Percentiles rank a stretch among this genome's conserved stretches.
These are phyloP conservation scores for Sylvia borin DNA, from an alignment of 2,797 vertebrate species.

Conservation along the genomic window DNA sequence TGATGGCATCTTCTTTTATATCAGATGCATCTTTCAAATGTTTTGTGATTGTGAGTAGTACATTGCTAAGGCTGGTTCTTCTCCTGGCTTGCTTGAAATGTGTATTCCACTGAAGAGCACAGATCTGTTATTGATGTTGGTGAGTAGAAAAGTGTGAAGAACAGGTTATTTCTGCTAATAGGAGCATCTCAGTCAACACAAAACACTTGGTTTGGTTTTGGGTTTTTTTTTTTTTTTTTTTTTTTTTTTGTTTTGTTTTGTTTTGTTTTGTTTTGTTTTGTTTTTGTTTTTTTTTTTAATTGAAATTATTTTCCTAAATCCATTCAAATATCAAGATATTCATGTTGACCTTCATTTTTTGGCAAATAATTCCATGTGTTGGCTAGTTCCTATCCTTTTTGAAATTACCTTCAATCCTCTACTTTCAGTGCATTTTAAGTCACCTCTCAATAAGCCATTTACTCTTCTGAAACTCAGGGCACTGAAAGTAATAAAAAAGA, in stretches of 20 bases:
- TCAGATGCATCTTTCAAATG: not conserved
- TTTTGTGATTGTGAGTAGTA: not conserved
- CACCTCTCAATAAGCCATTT: not conserved
- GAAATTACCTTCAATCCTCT: not conserved
- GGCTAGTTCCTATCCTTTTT: not conserved
- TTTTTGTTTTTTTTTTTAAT: not conserved
- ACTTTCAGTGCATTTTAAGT: not conserved
- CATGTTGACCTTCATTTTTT: not conserved
- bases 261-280: no score
- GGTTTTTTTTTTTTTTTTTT: no score
- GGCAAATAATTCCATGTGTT: not conserved
- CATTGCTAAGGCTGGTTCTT: not conserved
- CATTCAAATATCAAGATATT: not conserved
- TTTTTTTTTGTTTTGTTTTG: no score
- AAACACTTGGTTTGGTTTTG: not conserved
- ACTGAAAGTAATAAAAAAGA: not conserved
- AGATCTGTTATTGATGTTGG: not conserved
- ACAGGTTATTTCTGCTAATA: not conserved
- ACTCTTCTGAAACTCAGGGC: not conserved
- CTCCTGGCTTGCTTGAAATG: not conserved
- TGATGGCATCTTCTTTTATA: not conserved
- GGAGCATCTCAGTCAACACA: not conserved
- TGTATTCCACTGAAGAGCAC: not conserved
- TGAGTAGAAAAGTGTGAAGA: not conserved
- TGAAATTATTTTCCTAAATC: not conserved